These are phyloP conservation scores for Lamellibrachia columna DNA, from an alignment of 2,888 invertebrate species.

Conservation along the genomic window DNA sequence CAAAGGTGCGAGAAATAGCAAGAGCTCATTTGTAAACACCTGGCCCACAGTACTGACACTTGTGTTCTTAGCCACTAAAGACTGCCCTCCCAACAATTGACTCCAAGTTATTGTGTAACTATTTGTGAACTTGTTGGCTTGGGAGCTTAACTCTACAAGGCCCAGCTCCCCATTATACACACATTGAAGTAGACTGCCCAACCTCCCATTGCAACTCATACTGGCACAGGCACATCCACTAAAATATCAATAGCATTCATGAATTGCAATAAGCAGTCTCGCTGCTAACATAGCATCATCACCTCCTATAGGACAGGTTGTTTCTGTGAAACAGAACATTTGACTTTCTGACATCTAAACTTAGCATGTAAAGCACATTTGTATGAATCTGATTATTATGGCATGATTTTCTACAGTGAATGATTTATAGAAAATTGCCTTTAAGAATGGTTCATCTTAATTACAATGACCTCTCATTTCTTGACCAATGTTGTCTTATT, in stretches of 20 bases:
- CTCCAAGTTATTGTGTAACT: background rate
- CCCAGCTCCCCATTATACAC: background rate
- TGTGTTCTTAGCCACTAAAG: background rate
- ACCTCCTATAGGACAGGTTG: background rate
- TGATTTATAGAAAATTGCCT: background rate
- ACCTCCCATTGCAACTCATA: background rate
- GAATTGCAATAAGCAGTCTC: background rate
- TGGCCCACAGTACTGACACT: background rate
- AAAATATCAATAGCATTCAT: background rate
- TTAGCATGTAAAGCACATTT: background rate
- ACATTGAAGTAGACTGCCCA: background rate
- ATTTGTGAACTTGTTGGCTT: background rate
- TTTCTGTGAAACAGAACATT: background rate
- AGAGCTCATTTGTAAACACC: too few species aligned
- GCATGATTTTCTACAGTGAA: background rate
- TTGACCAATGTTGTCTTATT: background rate
- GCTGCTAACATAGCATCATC: background rate
- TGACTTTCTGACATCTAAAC: background rate
- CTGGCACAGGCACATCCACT: too few species aligned
- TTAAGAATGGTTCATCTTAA: background rate
- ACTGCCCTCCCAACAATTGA: background rate
- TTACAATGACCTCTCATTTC: background rate
- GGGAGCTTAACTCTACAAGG: background rate
- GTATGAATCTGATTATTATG: background rate
- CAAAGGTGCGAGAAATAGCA: too few species aligned